Percentiles rank a stretch among this genome's conserved stretches.
These are phyloP conservation scores for Camponotus pennsylvanicus DNA, from an alignment of 1,140 invertebrate genomes.

Conservation along the genomic window DNA sequence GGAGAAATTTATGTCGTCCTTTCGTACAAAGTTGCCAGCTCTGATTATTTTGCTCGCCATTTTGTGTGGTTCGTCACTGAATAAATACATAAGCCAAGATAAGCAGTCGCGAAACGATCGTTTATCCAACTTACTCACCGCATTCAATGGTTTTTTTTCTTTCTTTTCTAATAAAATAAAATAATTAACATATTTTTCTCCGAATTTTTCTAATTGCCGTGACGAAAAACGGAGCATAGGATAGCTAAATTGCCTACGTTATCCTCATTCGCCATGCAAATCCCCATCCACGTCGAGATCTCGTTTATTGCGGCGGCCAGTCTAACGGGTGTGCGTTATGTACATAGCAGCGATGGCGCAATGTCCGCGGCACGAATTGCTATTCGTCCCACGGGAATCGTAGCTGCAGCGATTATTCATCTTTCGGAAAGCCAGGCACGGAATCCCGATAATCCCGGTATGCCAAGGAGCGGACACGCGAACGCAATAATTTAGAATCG, in stretches of 20 bases:
- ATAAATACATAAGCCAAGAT: background rate
- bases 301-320: slow-evolving; percentile 47
- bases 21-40: background rate
- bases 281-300: slow-evolving; percentile 28
- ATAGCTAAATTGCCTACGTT: slow-evolving; percentile 44
- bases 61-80: background rate
- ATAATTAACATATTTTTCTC: slow-evolving; percentile 10
- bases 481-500: slow-evolving; percentile 61
- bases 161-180: background rate
- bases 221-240: slow-evolving; percentile 14
- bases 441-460: slow-evolving; percentile 51
- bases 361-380: slow-evolving; percentile 46
- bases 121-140: background rate
- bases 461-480: slow-evolving; percentile 58
- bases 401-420: slow-evolving; percentile 64
- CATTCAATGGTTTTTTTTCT: background rate
- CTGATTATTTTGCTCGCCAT: background rate
- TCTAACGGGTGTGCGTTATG: slow-evolving; percentile 51
- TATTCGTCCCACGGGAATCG: slow-evolving; percentile 62
- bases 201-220: slow-evolving; percentile 16
- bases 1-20: slow-evolving; percentile 10
- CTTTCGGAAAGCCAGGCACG: slow-evolving; percentile 57
- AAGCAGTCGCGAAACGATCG: slow-evolving; percentile 9
- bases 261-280: slow-evolving; percentile 53
- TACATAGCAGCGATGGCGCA: slow-evolving; percentile 30